Evolutionary conservation across 2,888 invertebrate species (phyloP).

Genomic region (Exocentrus adspersus): DNA sequence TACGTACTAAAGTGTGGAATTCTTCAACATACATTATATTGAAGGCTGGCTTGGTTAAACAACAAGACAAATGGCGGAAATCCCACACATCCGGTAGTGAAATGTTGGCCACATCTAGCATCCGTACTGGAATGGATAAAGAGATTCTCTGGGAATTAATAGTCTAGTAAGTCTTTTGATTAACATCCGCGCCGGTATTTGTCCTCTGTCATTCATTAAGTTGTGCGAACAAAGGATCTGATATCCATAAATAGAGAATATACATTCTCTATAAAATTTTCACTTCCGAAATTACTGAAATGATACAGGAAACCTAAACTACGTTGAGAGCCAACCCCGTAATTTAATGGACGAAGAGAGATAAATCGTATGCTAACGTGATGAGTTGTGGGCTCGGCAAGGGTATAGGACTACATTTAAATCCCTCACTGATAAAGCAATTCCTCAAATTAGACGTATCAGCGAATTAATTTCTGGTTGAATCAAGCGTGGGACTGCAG

Average conservation of each 20-base stretch:
- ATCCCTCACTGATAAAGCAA: neutral
- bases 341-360: neutral
- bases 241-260: too few relatives aligned
- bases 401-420: neutral
- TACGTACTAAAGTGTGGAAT: conserved; percentile 6
- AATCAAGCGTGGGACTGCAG: too few relatives aligned
- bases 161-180: neutral
- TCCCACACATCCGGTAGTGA: conserved; percentile 24
- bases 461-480: neutral
- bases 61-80: conserved; percentile 17
- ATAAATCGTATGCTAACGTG: neutral
- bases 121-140: conserved; percentile 9
- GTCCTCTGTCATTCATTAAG: neutral
- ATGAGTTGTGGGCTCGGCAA: neutral
- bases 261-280: too few relatives aligned
- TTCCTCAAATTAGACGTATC: neutral
- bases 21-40: conserved; percentile 20
- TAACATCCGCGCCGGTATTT: neutral
- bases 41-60: conserved; percentile 19
- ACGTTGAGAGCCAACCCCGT: too few relatives aligned
- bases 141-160: neutral
- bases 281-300: too few relatives aligned
- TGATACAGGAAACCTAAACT: too few relatives aligned
- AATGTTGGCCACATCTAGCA: conserved; percentile 23
- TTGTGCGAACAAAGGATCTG: too few relatives aligned